phyloP scores from a whole-genome alignment of 2,888 invertebrate species.

The Leptura quadrifasciata region DNA sequence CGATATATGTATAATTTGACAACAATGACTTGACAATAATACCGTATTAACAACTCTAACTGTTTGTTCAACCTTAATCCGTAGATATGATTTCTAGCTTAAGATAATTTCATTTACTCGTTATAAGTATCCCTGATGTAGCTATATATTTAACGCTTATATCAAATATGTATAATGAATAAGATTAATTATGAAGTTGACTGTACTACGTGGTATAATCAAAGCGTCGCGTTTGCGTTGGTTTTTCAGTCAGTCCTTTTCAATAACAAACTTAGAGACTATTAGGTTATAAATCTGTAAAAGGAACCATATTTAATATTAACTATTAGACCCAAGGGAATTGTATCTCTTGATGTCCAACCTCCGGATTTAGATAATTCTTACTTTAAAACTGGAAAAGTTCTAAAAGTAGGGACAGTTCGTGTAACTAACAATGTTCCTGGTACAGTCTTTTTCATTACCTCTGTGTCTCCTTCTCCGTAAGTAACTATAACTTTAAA shows the following conservation, averaged over 20 bases:
- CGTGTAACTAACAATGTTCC: slow-evolving; percentile 12
- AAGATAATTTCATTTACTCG: no score
- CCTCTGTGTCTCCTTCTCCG: slow-evolving; percentile 17
- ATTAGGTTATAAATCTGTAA: not conserved
- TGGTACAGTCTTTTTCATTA: slow-evolving; percentile 9
- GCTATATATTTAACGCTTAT: no score
- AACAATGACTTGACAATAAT: no score
- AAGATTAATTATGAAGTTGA: no score
- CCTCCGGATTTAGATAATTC: not conserved
- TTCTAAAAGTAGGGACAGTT: not conserved
- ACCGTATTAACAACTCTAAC: no score
- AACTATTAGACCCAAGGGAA: not conserved
- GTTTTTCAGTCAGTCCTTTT: not conserved
- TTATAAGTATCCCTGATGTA: no score
- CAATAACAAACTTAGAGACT: not conserved
- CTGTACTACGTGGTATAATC: no score
- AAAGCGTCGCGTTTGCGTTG: no score
- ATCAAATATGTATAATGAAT: no score
- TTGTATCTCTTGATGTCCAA: not conserved
- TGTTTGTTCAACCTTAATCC: no score
- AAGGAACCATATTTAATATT: not conserved
- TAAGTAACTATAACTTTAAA: slow-evolving; percentile 27
- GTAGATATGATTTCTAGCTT: no score
- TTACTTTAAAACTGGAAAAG: slow-evolving; percentile 14
- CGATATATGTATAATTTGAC: no score